Conservation (phyloP, 2,113 vertebrate genomes). For the Herpailurus yagouaroundi region DNA sequence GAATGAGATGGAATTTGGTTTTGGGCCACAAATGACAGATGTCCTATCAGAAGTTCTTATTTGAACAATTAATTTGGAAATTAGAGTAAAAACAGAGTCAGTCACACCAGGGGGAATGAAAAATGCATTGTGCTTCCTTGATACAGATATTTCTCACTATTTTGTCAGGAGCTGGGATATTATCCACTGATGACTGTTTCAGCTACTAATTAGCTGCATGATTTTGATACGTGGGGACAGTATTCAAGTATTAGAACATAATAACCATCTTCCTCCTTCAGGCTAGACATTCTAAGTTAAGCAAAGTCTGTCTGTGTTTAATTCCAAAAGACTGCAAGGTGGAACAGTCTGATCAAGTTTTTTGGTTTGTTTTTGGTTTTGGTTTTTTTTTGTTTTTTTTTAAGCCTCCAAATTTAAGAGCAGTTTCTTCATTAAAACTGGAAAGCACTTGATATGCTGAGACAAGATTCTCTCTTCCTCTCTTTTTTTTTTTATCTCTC, state of each 20-base stretch:
- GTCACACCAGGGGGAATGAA: not conserved
- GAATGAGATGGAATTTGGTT: not conserved
- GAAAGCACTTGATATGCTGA: not conserved
- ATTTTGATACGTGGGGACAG: slow-evolving; percentile 34
- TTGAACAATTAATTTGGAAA: slow-evolving; percentile 29
- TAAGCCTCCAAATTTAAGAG: not conserved
- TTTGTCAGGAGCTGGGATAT: not conserved
- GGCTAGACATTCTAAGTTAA: not conserved
- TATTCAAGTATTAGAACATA: slow-evolving; percentile 15
- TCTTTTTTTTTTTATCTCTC: not conserved
- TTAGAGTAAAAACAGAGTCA: not conserved
- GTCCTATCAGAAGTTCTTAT: not conserved
- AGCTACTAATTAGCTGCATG: not conserved
- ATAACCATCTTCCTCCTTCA: not conserved
- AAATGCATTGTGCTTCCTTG: not conserved
- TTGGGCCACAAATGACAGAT: not conserved
- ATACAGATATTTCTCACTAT: not conserved
- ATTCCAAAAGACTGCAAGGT: slow-evolving; percentile 41
- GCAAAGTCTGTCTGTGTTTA: slow-evolving; percentile 43
- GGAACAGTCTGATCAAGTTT: not conserved
- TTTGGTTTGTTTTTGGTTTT: too few species aligned
- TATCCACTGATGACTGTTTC: not conserved
- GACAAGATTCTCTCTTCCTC: not conserved
- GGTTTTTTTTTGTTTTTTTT: too few species aligned
- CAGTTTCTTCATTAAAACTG: slow-evolving; percentile 43